phyloP scores from a whole-genome alignment of 1,140 invertebrate genomes.

The Phymorhynchus buccinoides region DNA sequence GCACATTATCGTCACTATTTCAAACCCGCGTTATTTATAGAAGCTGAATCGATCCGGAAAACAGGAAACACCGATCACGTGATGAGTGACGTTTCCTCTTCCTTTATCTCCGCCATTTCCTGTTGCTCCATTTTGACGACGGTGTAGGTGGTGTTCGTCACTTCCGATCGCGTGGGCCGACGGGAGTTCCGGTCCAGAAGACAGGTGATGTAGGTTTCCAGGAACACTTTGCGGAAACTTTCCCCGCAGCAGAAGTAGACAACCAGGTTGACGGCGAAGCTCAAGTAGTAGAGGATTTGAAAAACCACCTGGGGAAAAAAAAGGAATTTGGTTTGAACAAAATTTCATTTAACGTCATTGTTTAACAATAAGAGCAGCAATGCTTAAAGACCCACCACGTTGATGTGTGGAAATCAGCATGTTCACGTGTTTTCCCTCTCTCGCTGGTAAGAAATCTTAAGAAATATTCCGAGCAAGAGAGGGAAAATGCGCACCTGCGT shows the following conservation, averaged over 20 bases:
- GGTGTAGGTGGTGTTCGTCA: slow-evolving; percentile 41
- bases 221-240: slow-evolving; percentile 56
- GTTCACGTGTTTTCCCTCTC: no score
- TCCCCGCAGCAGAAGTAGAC: slow-evolving; percentile 76
- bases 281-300: slow-evolving; percentile 82
- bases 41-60: background rate
- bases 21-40: no score
- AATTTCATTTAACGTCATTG: no score
- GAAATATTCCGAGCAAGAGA: no score
- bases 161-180: background rate
- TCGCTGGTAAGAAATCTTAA: no score
- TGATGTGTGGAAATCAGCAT: no score
- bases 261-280: slow-evolving; percentile 88
- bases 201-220: slow-evolving; percentile 46
- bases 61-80: background rate
- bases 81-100: slow-evolving; percentile 41
- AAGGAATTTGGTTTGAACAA: background rate
- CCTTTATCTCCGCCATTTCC: slow-evolving; percentile 18
- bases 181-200: background rate
- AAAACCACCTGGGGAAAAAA: slow-evolving; percentile 76
- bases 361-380: background rate
- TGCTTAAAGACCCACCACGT: background rate
- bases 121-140: slow-evolving; percentile 33
- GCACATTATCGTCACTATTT: no score
- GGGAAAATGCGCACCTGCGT: no score